Percentiles rank a stretch among this genome's conserved stretches.
Evolutionary conservation across 2,797 vertebrate genomes (phyloP).

Genomic region (Caiman crocodilus): DNA sequence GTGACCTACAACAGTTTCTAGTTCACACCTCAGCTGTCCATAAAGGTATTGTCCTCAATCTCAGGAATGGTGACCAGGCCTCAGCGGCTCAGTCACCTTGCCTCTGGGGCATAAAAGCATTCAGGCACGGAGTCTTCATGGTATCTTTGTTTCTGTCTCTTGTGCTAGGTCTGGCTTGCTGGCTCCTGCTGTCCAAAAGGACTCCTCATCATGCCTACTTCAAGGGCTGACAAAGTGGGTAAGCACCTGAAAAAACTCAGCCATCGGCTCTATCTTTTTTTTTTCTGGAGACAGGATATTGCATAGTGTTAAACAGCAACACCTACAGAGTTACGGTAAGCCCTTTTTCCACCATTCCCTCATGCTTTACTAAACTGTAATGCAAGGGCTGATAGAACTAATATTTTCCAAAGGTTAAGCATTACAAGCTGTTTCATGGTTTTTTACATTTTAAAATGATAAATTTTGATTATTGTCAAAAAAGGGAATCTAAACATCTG

Average conservation of each 20-base stretch:
- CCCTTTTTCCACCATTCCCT: not conserved
- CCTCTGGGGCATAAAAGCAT: not conserved
- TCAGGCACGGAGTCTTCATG: not conserved
- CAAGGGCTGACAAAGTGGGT: not conserved
- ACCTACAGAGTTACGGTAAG: not conserved
- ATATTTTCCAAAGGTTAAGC: slow-evolving; percentile 27
- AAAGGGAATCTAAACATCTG: slow-evolving; percentile 33
- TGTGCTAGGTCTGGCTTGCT: not conserved
- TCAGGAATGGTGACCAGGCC: no score
- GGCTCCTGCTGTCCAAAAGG: not conserved
- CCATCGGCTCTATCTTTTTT: not conserved
- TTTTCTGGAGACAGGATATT: not conserved
- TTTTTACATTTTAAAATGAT: slow-evolving; percentile 34
- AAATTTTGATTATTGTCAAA: slow-evolving; percentile 34
- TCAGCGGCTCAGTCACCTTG: not conserved
- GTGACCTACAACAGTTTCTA: not conserved
- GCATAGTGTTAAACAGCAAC: slow-evolving; percentile 9
- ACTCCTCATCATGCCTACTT: no score
- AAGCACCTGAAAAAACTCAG: fast-evolving
- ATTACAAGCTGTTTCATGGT: not conserved
- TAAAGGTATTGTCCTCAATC: no score
- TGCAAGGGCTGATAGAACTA: fast-evolving
- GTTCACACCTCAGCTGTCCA: no score
- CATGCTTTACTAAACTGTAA: fast-evolving
- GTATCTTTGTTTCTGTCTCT: not conserved